Conservation (phyloP, 2,113 vertebrate genomes). For the Nycticryphes semicollaris region DNA sequence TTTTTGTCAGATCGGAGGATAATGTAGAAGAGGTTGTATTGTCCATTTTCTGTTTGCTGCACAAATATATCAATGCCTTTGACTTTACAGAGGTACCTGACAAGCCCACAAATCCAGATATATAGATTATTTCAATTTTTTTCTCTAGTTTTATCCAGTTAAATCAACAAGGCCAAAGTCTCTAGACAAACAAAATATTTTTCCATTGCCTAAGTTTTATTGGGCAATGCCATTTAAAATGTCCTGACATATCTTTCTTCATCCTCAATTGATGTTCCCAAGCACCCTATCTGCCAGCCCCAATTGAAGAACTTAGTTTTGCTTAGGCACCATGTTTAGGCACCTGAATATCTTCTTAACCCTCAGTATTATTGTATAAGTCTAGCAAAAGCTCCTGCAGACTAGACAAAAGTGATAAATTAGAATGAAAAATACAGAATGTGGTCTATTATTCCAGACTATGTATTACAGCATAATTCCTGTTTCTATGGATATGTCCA, state of each 20-base stretch:
- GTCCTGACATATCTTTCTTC: not conserved
- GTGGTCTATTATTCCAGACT: not conserved
- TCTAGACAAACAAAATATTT: not conserved
- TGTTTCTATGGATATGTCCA: not conserved
- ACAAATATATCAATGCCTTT: not conserved
- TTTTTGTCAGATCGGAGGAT: not conserved
- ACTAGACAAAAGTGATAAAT: not conserved
- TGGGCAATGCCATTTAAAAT: not conserved
- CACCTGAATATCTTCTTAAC: not conserved
- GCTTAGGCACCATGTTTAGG: not conserved
- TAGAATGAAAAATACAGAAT: not conserved
- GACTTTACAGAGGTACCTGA: not conserved
- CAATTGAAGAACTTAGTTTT: not conserved
- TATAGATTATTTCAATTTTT: not conserved
- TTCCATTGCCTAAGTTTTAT: not conserved
- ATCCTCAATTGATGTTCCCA: not conserved
- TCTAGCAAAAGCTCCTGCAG: not conserved
- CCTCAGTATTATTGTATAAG: not conserved
- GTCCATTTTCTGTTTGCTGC: not conserved
- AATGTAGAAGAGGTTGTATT: not conserved
- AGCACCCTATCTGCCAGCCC: not conserved
- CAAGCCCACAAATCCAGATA: not conserved
- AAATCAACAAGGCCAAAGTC: not conserved
- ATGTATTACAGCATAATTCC: not conserved
- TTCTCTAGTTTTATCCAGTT: not conserved